These are phyloP conservation scores for Penelope pileata DNA, from an alignment of 2,113 vertebrate species.

Conservation along the genomic window DNA sequence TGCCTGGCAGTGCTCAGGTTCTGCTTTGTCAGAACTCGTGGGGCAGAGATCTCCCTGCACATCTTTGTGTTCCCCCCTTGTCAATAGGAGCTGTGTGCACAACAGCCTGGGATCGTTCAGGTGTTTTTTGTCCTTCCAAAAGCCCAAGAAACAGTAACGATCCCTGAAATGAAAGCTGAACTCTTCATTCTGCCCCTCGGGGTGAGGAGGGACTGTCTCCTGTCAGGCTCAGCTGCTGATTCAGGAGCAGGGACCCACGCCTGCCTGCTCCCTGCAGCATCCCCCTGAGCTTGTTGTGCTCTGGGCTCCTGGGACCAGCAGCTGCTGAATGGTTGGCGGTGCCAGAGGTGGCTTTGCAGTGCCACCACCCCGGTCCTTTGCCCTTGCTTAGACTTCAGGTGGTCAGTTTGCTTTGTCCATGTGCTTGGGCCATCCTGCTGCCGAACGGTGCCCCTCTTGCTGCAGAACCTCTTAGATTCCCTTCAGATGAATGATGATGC, in stretches of 20 bases:
- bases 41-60: background rate
- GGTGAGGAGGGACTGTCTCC: background rate
- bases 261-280: background rate
- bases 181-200: background rate
- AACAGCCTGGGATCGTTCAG: background rate
- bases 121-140: background rate
- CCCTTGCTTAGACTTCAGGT: background rate
- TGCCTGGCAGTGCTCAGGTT: background rate
- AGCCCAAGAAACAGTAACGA: background rate
- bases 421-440: background rate
- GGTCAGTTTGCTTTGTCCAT: background rate
- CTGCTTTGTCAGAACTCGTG: background rate
- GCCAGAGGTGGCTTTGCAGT: background rate
- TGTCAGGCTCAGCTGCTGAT: background rate
- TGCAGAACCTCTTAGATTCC: constrained; percentile 57
- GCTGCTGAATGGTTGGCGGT: rapidly evolving
- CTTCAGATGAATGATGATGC: background rate
- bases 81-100: background rate
- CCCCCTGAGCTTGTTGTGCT: background rate
- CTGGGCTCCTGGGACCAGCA: background rate
- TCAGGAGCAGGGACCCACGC: background rate
- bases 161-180: background rate
- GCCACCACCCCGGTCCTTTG: background rate
- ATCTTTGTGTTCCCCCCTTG: rapidly evolving
- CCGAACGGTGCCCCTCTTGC: background rate